A percentile compares a stretch with the other conserved stretches of the same genome.
Conservation (phyloP, 2,797 vertebrate genomes). For the Gymnoscopelus microlampas region DNA sequence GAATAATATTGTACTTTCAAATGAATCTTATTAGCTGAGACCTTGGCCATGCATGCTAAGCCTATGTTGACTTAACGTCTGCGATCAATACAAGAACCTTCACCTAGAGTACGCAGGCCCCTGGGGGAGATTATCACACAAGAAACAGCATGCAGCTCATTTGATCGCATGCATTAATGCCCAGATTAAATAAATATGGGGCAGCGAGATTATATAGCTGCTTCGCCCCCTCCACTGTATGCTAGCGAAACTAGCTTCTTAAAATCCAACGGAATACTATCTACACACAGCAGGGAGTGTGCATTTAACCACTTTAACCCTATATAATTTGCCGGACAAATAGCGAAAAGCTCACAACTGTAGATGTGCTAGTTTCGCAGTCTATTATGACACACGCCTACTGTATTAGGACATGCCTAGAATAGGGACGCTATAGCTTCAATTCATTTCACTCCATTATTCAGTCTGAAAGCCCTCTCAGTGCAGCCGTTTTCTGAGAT, state of each 20-base stretch:
- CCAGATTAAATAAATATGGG: slow-evolving; percentile 77
- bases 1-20: no score
- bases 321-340: no score
- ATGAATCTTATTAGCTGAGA: slow-evolving; percentile 2
- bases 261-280: slow-evolving; percentile 65
- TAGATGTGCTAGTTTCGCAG: no score
- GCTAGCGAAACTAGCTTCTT: slow-evolving; percentile 54
- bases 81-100: slow-evolving; percentile 33
- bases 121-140: slow-evolving; percentile 19
- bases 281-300: slow-evolving; percentile 15
- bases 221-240: slow-evolving; percentile 35
- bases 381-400: no score
- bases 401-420: no score
- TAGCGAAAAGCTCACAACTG: no score
- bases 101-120: slow-evolving; percentile 25
- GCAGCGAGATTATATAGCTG: slow-evolving; percentile 70
- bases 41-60: slow-evolving; percentile 29
- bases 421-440: no score
- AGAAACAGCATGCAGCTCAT: slow-evolving; percentile 55
- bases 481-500: no score
- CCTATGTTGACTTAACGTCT: slow-evolving; percentile 30
- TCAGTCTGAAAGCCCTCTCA: no score
- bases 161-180: slow-evolving; percentile 63
- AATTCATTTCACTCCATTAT: no score
- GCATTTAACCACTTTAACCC: no score